Percentiles rank a stretch among this genome's conserved stretches.
Conservation (phyloP, 1,140 invertebrate species). For the Coenobita brevimanus region DNA sequence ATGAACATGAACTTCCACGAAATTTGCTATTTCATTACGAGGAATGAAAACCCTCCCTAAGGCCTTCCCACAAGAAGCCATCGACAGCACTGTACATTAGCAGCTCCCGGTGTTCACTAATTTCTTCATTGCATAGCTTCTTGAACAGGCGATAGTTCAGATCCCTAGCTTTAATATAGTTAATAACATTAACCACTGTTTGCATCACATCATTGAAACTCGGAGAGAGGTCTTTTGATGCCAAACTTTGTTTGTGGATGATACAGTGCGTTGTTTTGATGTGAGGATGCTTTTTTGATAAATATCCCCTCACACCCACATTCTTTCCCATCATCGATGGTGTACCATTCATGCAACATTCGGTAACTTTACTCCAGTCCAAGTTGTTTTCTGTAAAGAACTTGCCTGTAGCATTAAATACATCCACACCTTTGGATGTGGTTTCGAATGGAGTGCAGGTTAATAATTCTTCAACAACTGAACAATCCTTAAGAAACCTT, state of each 20-base stretch:
- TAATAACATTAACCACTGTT: not conserved
- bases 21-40: conserved; percentile 14
- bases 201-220: not conserved
- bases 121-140: not conserved
- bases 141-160: not conserved
- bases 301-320: too few relatives aligned
- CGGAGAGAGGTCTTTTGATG: too few relatives aligned
- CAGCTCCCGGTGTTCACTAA: not conserved
- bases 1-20: not conserved
- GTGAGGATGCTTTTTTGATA: not conserved
- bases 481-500: too few relatives aligned
- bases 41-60: conserved; percentile 1
- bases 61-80: not conserved
- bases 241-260: not conserved
- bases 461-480: not conserved
- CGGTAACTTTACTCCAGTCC: conserved; percentile 14
- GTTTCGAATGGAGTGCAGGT: too few relatives aligned
- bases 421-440: not conserved
- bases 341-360: conserved; percentile 2
- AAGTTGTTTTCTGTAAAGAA: not conserved
- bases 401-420: not conserved
- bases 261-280: conserved; percentile 4
- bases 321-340: not conserved
- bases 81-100: conserved; percentile 24
- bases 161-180: not conserved